Base-by-base conservation (phyloP, 2,888 invertebrate species). In the Clunio marinus region DNA sequence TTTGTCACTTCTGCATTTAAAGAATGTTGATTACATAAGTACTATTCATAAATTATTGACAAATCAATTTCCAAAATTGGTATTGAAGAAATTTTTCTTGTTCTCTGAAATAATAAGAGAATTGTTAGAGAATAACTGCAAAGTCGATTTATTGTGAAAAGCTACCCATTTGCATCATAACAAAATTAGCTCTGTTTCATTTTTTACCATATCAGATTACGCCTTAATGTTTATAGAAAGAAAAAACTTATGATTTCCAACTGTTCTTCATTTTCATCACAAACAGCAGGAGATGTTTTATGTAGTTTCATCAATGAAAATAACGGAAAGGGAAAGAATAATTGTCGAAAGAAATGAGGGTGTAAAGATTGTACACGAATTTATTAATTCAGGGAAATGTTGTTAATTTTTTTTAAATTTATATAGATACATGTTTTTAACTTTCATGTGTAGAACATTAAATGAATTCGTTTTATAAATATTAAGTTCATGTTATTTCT, bases 91-190 rank as follows among this genome's bases (percentile, higher is more conserved):
- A 4, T 51, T 51, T 4, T 41, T 51, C 51, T 17, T 13, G 4
- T 41, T 41, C 41, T 41, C n/a, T 41, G 7, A 15, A 4, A 7
- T 4, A 51, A 51, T 51, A 17, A 22, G 8, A 41, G 41, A 41
- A n/a, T n/a, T n/a, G n/a, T n/a, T n/a, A n/a, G 2, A n/a, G 22
- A 51, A 51, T 51, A 51, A 51, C 22, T 51, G 51, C 4, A 51
- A 22, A 22, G 20, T 51, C 51, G 17, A 22, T n/a, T 51, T 22
- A n/a, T 4, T 15, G 13, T 20, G n/a, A 7, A 7, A 55, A 22
- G 28, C 28, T 58, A 25, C 58, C 25, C 58, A 22, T 51, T 51
- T 51, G 51, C 51, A 51, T 51, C 51, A 51, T 51, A 20, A 51
- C 17, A n/a, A n/a, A n/a, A 41, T 51, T 51, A 3, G 4, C 13